Percentiles rank a stretch among this genome's conserved stretches.
These are phyloP conservation scores for Raphicerus campestris DNA, from an alignment of 2,113 vertebrate genomes.

Conservation along the genomic window DNA sequence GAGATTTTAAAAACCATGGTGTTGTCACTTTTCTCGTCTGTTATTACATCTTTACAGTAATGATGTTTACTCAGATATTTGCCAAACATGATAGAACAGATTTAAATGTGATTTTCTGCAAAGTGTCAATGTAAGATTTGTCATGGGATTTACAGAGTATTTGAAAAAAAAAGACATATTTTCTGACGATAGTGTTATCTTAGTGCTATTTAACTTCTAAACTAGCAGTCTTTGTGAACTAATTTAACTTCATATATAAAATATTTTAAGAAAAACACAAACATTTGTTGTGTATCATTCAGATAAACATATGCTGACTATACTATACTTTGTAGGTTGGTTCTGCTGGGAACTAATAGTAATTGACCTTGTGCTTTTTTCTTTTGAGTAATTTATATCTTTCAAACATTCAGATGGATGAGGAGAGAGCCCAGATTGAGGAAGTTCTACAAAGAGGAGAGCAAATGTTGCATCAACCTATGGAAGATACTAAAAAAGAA, in stretches of 20 bases:
- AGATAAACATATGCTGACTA: neutral
- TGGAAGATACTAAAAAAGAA: constrained; percentile 87
- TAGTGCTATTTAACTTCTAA: neutral
- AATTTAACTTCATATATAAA: neutral
- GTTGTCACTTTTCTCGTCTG: neutral
- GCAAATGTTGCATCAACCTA: constrained; percentile 84
- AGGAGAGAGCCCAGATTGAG: constrained; percentile 90
- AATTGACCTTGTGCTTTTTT: neutral
- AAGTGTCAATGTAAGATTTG: neutral
- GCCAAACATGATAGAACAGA: neutral
- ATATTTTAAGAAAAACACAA: neutral
- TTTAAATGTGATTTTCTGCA: constrained; percentile 1
- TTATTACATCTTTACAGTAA: neutral
- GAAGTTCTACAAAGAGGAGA: constrained; percentile 90
- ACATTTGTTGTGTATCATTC: neutral
- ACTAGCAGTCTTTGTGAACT: neutral
- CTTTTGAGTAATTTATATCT: neutral
- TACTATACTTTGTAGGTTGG: neutral
- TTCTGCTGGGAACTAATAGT: neutral
- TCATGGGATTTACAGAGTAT: neutral
- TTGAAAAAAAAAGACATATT: neutral
- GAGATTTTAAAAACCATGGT: neutral
- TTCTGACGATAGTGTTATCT: neutral
- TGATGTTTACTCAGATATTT: neutral
- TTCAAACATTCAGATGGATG: constrained; percentile 86